Evolutionary conservation across 2,797 vertebrate species (phyloP).

Genomic region (Sebastes oblongus): DNA sequence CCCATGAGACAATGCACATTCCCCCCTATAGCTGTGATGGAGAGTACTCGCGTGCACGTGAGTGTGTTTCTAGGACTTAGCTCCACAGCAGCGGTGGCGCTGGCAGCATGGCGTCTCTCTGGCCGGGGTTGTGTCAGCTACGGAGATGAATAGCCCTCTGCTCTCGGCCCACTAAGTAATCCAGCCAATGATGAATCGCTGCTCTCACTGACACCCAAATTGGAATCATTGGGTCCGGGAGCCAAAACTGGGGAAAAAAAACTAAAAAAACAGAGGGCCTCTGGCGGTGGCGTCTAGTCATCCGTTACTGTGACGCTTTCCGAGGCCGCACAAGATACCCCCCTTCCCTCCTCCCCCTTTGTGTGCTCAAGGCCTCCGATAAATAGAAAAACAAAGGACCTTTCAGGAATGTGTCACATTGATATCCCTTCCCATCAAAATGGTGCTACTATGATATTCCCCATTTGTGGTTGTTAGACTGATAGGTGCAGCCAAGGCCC

Average conservation of each 20-base stretch:
- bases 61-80: conserved; percentile 17
- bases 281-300: conserved; percentile 62
- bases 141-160: conserved; percentile 81
- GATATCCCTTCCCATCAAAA: conserved; percentile 55
- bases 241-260: conserved; percentile 55
- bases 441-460: conserved; percentile 14
- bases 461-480: conserved; percentile 8
- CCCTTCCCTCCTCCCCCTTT: conserved; percentile 31
- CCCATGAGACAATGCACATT: background rate
- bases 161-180: conserved; percentile 80
- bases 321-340: conserved; percentile 70
- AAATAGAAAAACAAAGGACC: conserved; percentile 72
- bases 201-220: conserved; percentile 80
- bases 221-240: conserved; percentile 76
- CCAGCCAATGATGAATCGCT: conserved; percentile 79
- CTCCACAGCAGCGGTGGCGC: conserved; percentile 19
- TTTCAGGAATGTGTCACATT: conserved; percentile 65
- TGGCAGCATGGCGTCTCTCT: conserved; percentile 60
- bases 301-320: conserved; percentile 76
- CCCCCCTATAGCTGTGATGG: background rate
- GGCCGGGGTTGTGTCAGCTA: conserved; percentile 75
- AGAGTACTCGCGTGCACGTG: background rate
- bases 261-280: conserved; percentile 32
- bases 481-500: conserved; percentile 6
- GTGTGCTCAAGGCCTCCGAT: conserved; percentile 66